Evolutionary conservation across 2,888 invertebrate species (phyloP), one percentile per base, ranked within the genome.

Genomic region (Periphyllus acericola): DNA sequence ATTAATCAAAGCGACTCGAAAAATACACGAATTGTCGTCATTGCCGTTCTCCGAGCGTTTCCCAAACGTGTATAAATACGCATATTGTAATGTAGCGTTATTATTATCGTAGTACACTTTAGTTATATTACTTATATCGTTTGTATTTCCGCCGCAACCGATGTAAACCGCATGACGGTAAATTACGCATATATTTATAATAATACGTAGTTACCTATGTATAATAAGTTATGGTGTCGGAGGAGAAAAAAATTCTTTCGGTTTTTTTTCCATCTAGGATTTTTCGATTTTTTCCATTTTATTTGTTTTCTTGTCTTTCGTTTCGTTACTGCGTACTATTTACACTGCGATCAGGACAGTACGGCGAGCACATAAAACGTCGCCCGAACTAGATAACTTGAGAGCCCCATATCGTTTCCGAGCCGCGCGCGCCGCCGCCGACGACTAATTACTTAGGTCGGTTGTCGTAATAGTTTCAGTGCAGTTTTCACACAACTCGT

Each of bases 371-470:
- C 78, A 71, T 79, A 79, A 78, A 84, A 85, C 71, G 85, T 78
- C 78, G 34, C 34, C 78, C 71, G 85, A 78, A 85, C 85, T 78
- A 79, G 71, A 86, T 86, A 86, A 86, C 86, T 86, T 80, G 79
- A 36, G 74, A 60, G 34, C n/a, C n/a, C 55, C 55, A 36, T 32
- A 32, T 46, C 40, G 68, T 68, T 66, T 66, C n/a, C 11, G 74
- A 6, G 32, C 11, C 36, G 21, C n/a, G n/a, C n/a, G n/a, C n/a
- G n/a, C 34, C 14, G 29, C 34, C 79, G 36, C 25, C 86, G 55
- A n/a, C n/a, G n/a, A 29, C 79, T 86, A 86, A 86, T 86, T 86
- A 86, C 71, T 79, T 11, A 52, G 66, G 68, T 46, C 79, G 79
- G 71, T 36, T 40, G 55, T 86, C 71, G 71, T 72, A 34, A n/a